Conservation (phyloP, 2,113 vertebrate species). For the Melospiza melodia region DNA sequence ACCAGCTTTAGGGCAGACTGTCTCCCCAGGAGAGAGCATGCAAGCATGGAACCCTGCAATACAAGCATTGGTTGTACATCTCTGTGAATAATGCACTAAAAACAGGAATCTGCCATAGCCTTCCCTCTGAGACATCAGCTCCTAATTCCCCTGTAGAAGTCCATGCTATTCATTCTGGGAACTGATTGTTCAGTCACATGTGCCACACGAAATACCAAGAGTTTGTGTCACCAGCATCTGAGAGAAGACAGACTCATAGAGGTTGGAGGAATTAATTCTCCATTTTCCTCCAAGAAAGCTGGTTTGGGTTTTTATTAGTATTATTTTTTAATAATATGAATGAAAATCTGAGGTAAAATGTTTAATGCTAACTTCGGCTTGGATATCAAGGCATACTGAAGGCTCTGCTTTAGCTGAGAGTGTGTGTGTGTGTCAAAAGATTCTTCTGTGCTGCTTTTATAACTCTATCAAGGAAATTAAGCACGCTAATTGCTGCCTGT, state of each 20-base stretch:
- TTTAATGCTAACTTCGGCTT: neutral
- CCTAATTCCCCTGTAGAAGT: neutral
- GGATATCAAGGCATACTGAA: neutral
- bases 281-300: neutral
- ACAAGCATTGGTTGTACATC: neutral
- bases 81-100: slow-evolving; percentile 13
- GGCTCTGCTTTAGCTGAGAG: neutral
- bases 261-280: neutral
- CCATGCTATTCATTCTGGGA: neutral
- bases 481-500: neutral
- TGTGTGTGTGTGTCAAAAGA: neutral
- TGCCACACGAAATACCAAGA: neutral
- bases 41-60: neutral
- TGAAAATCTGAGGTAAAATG: neutral
- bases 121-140: neutral
- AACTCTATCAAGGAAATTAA: neutral
- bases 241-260: neutral
- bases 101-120: neutral
- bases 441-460: neutral
- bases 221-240: neutral
- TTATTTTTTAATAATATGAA: neutral
- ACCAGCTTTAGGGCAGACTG: neutral
- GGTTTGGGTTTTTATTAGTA: neutral
- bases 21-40: neutral
- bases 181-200: neutral